Evolutionary conservation across 1,140 invertebrate species (phyloP).

Genomic region (Dolichoris vasculosae): DNA sequence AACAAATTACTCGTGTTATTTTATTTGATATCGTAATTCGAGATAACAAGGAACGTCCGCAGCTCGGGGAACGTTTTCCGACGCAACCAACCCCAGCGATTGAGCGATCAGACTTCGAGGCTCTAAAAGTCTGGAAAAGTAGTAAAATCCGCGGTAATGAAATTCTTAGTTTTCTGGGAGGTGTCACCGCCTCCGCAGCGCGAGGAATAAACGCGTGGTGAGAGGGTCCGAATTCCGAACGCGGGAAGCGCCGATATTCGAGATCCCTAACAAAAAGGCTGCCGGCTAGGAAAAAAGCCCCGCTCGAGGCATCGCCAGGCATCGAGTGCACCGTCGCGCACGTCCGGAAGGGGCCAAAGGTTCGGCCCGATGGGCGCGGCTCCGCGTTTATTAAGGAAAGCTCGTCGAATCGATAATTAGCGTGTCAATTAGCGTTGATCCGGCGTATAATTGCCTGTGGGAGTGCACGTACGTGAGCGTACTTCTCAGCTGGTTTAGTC

Average conservation of each 20-base stretch:
- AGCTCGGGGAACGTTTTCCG: neutral
- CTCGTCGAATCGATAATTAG: conserved; percentile 70
- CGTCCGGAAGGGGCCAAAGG: no score
- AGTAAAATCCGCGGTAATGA: neutral
- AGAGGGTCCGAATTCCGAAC: no score
- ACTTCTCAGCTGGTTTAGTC: neutral
- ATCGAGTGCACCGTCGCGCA: no score
- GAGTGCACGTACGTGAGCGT: neutral
- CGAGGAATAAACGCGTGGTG: no score
- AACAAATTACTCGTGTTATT: neutral
- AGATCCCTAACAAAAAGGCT: no score
- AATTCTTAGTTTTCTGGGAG: neutral
- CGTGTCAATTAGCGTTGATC: conserved; percentile 71
- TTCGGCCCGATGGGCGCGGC: conserved; percentile 4
- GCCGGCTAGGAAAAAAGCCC: no score
- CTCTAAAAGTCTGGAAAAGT: neutral
- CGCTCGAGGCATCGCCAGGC: no score
- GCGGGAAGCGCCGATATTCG: no score
- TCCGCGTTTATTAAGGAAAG: conserved; percentile 60
- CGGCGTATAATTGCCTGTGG: conserved; percentile 66
- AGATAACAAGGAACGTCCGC: neutral
- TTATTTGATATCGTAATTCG: neutral
- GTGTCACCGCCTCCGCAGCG: no score
- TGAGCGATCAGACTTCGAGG: neutral
- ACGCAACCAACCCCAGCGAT: conserved; percentile 27